phyloP scores from a whole-genome alignment of 2,888 invertebrate genomes.

The Cotesia congregata region DNA sequence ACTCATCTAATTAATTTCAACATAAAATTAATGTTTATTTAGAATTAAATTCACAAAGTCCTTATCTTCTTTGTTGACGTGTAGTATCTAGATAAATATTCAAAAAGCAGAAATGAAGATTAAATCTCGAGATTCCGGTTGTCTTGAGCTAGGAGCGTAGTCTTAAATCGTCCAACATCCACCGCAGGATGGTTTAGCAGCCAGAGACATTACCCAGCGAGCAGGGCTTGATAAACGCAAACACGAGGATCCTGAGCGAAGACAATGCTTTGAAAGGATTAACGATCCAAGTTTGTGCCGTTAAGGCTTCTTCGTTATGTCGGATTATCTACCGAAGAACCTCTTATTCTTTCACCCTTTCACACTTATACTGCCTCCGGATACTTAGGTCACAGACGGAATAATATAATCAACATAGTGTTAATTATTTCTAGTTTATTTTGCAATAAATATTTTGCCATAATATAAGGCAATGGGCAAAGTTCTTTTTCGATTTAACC shows the following conservation, averaged over 20 bases:
- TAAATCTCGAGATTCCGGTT: not conserved
- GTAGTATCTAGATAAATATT: no score
- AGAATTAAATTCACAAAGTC: no score
- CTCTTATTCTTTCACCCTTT: not conserved
- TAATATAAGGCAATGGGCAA: no score
- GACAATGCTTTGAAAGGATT: constrained; percentile 41
- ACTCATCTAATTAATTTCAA: no score
- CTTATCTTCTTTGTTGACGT: no score
- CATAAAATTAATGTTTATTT: no score
- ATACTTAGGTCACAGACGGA: not conserved
- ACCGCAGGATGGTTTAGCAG: not conserved
- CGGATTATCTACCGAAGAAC: constrained; percentile 20
- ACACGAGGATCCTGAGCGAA: constrained; percentile 35
- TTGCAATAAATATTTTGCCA: no score
- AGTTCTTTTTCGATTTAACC: not conserved
- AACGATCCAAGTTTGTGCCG: constrained; percentile 35
- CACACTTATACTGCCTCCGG: not conserved
- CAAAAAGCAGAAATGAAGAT: no score
- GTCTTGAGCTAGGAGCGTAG: constrained; percentile 36
- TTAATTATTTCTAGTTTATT: no score
- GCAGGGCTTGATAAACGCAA: constrained; percentile 39
- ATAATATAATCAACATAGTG: not conserved
- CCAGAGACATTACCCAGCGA: constrained; percentile 13
- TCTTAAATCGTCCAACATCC: constrained; percentile 1
- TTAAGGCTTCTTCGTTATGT: constrained; percentile 12